These are phyloP conservation scores for Cabera pusaria DNA, from an alignment of 2,888 invertebrate genomes.

Conservation along the genomic window DNA sequence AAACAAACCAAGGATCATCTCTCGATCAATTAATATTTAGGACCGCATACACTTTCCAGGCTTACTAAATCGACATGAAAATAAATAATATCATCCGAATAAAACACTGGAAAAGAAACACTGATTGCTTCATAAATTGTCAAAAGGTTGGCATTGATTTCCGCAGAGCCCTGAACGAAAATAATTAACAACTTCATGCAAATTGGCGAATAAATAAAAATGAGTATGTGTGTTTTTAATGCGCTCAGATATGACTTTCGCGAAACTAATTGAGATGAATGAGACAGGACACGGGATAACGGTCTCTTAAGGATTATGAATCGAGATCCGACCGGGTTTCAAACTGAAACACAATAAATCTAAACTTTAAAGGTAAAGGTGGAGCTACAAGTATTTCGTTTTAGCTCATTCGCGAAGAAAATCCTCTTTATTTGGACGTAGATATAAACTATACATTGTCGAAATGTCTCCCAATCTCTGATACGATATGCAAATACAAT, in stretches of 20 bases:
- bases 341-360: slow-evolving; percentile 19
- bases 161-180: slow-evolving; percentile 51
- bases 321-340: slow-evolving; percentile 18
- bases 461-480: background rate
- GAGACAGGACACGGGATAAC: slow-evolving; percentile 35
- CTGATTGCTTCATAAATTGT: slow-evolving; percentile 79
- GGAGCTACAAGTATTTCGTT: slow-evolving; percentile 9
- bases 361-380: slow-evolving; percentile 13
- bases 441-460: background rate
- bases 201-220: slow-evolving; percentile 63
- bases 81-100: slow-evolving; percentile 70
- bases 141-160: slow-evolving; percentile 63
- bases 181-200: slow-evolving; percentile 64
- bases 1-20: slow-evolving; percentile 59
- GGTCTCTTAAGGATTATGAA: slow-evolving; percentile 26
- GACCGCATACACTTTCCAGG: slow-evolving; percentile 70
- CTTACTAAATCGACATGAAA: slow-evolving; percentile 58
- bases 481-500: slow-evolving; percentile 9
- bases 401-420: slow-evolving; percentile 2
- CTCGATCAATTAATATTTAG: slow-evolving; percentile 73
- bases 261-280: slow-evolving; percentile 59
- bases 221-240: slow-evolving; percentile 38
- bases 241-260: slow-evolving; percentile 46
- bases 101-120: slow-evolving; percentile 66
- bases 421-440: background rate